Base-by-base conservation (phyloP, 23 tunicate species). In the Corella eumyota region DNA sequence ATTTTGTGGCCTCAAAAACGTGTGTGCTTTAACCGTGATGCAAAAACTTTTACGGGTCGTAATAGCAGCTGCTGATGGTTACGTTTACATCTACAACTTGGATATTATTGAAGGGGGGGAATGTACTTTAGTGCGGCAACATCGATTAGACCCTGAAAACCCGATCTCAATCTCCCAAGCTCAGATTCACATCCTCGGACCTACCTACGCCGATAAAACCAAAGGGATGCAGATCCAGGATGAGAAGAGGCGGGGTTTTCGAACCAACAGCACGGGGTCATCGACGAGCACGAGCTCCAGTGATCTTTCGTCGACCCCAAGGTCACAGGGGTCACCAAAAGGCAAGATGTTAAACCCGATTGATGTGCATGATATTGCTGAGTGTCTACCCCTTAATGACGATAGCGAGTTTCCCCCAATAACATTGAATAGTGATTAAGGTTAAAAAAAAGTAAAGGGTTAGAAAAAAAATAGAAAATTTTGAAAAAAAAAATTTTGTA, bases 21-120 rank as follows among this genome's bases (percentile, higher is more conserved):
- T 78, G 6, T 77, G 95, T 45, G 83, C 80, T 40, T 38, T 85
- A 1, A 60, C 78, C 3, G 69, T 60, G 6, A 38, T 85, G 29
- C 75, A 73, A 51, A 54, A 63, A 34, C 79, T 65, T 25, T 35
- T 66, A 40, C 58, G 81, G 13, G 68, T 82, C 6, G 60, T 78
- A 11, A 74, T 85, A 0, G 95, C 95, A 6, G 78, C 79, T 3
- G 58, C 79, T 24, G 95, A 85, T 49, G 95, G 95, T 2, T 78
- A 77, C 32, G 35, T 85, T 31, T 85, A 85, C 64, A 73, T 85
- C 24, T 85, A 85, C 58, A 67, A 85, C 27, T 24, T 85, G 9
- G 80, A 85, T 47, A 48, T 52, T 2, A 70, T 59, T 22, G 70
- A 65, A 30, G 86, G 86, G 50, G 95, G 95, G 19, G 95, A 77